Evolutionary conservation across 2,888 invertebrate genomes (phyloP), one percentile per base, ranked within the genome.

Genomic region (Griposia aprilina): DNA sequence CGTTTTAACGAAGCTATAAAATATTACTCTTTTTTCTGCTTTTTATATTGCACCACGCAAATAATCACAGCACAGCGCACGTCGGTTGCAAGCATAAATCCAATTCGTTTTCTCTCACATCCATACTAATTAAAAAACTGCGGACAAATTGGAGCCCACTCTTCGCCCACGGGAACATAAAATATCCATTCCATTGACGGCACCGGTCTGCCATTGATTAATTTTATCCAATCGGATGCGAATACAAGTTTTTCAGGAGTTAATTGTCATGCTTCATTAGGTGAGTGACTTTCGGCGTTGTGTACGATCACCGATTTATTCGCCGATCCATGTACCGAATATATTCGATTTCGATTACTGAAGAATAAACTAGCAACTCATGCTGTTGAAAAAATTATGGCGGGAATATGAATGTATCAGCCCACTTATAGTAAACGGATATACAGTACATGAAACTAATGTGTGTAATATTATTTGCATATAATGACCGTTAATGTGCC

Each of bases 61-160:
- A 87, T 90, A 89, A 90, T 90, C 88, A 87, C 90, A 87, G 89
- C 83, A 86, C 86, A 86, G 89, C 74, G 83, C 69, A 87, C 83
- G 82, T 82, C 89, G 91, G 90, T 86, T 88, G 90, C 92, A 92
- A 91, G 92, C 92, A 93, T 94, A 93, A 94, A 94, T 93, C 92
- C 94, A 94, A 94, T 95, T 94, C 93, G 94, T 93, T 94, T 94
- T 93, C 94, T 93, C 95, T 93, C 94, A 92, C 95, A 95, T 95
- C 93, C 94, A 94, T 94, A 94, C 94, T 96, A 96, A 96, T 96
- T 96, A 96, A 96, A 95, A 96, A 96, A 95, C 94, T 96, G 96
- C 94, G 95, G 96, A 94, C 96, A 96, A 96, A 96, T 95, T 95
- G 96, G 94, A 92, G 93, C 91, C 94, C 95, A 94, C 95, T 93